phyloP scores from a whole-genome alignment of 2,888 invertebrate species.

The Cataglyphis rosenhaueri region DNA sequence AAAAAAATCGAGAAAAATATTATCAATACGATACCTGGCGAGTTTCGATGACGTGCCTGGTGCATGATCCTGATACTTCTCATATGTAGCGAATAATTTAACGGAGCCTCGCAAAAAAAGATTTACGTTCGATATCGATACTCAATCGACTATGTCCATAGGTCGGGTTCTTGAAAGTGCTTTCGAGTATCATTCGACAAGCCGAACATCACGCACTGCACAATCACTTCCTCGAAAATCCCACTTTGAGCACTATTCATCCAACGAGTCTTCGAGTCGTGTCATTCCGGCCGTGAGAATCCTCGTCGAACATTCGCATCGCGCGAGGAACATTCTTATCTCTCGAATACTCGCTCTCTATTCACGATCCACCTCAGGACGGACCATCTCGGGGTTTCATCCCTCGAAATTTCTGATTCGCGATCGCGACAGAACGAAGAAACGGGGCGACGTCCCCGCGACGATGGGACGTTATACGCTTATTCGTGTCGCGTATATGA shows the following conservation, averaged over 20 bases:
- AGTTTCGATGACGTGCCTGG: background rate
- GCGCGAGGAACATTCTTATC: background rate
- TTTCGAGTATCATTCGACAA: conserved; percentile 22
- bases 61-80: background rate
- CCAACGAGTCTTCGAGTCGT: conserved; percentile 42
- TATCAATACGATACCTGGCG: background rate
- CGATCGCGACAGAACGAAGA: background rate
- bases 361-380: conserved; percentile 22
- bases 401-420: background rate
- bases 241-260: conserved; percentile 64
- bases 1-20: background rate
- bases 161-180: conserved; percentile 3
- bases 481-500: background rate
- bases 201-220: conserved; percentile 61
- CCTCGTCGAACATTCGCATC: conserved; percentile 18
- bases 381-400: conserved; percentile 3
- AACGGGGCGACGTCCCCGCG: conserved; percentile 22
- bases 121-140: background rate
- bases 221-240: conserved; percentile 60
- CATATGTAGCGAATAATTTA: background rate
- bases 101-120: conserved; percentile 26
- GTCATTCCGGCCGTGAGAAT: conserved; percentile 42
- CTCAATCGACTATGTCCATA: background rate
- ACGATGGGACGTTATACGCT: conserved; percentile 19
- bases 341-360: background rate